Evolutionary conservation across 2,888 invertebrate genomes (phyloP), one percentile per base, ranked within the genome.

Genomic region (Scaptomyza tumidula): DNA sequence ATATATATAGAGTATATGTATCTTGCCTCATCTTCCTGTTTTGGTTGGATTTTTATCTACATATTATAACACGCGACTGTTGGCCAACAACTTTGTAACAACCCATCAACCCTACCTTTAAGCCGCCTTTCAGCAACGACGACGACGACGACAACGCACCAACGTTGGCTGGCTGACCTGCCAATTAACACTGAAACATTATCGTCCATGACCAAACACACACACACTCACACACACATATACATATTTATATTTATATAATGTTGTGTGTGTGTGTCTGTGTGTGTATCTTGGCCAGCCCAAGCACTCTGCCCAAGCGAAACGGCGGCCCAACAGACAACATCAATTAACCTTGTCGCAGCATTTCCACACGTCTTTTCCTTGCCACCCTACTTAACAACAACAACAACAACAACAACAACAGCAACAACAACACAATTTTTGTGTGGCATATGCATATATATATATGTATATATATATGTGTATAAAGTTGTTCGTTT

Each of bases 181-280:
- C 57, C 76, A 80, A 80, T 78, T 78, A 76, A 75, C 78, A 70
- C 75, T 59, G 65, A 74, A 65, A 74, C 76, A 74, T 75, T 75
- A 71, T 75, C 71, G 45, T 53, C 41, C 55, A 58, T 58, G 57
- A 41, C 33, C 60, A 43, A 13, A 62, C 27, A 53, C 37, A 48
- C 48, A 0, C 11, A 19, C 11, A 44, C 44, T 33, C 16, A 24
- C 7, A 27, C 1, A 14, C 6, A 29, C n/a, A 29, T 19, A 37
- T n/a, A n/a, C n/a, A n/a, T 14, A 9, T 9, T 24, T 24, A 24
- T 24, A 24, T 24, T 4, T 24, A 24, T 24, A 7, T 31, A 19
- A 19, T 19, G 19, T 6, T 27, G 35, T 43, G 27, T 6, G 13
- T 13, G 33, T 43, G 37, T 39, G 33, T 39, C 37, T 43, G 43